Evolutionary conservation across 2,888 invertebrate species (phyloP).

Genomic region (Hyalella azteca): DNA sequence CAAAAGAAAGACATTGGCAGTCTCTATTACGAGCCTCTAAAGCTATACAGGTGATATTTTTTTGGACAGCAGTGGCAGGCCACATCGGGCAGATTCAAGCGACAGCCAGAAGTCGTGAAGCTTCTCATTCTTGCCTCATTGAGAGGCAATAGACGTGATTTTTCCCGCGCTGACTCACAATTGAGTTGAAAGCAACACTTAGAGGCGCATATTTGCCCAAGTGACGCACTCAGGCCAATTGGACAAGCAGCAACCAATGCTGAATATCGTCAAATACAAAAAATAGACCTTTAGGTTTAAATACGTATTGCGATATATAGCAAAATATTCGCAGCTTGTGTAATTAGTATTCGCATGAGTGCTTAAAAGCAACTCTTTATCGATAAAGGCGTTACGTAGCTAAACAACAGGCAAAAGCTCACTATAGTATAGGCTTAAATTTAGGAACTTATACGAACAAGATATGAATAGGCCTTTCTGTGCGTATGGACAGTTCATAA

Average conservation of each 20-base stretch:
- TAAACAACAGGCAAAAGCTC: too few relatives aligned
- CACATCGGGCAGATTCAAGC: constrained; percentile 23
- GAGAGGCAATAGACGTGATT: constrained; percentile 17
- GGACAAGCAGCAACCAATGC: neutral
- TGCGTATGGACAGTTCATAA: too few relatives aligned
- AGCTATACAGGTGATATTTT: constrained; percentile 35
- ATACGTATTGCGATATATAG: too few relatives aligned
- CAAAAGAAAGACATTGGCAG: constrained; percentile 36
- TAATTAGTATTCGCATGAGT: too few relatives aligned
- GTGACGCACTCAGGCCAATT: neutral
- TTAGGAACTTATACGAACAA: too few relatives aligned
- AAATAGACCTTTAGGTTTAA: too few relatives aligned
- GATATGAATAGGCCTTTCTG: too few relatives aligned
- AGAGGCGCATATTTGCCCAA: neutral
- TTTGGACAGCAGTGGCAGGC: constrained; percentile 20
- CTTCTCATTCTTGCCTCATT: constrained; percentile 33
- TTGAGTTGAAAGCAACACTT: neutral
- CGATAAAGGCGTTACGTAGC: too few relatives aligned
- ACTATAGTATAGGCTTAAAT: too few relatives aligned
- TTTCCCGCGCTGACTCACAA: constrained; percentile 17
- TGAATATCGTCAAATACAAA: too few relatives aligned
- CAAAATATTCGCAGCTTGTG: too few relatives aligned
- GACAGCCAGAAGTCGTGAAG: constrained; percentile 24
- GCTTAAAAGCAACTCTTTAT: too few relatives aligned
- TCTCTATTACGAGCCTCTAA: constrained; percentile 32